Evolutionary conservation across 1,140 invertebrate species (phyloP), one percentile per base, ranked within the genome.

Genomic region (Portunus trituberculatus): DNA sequence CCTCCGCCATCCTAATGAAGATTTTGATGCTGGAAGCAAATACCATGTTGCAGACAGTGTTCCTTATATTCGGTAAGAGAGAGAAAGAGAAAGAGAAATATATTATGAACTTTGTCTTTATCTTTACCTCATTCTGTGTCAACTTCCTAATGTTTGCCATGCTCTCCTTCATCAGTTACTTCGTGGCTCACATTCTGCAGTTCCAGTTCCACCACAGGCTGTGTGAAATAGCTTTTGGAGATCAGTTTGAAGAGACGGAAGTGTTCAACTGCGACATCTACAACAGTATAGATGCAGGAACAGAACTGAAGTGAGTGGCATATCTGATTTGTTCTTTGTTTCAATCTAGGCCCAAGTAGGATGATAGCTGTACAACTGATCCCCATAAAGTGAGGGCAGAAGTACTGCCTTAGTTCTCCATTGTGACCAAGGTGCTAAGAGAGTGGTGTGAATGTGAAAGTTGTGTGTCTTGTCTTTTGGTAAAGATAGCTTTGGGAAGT

Each of bases 201-300:
- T 99, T 99, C 97, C 99, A 99, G 97, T 98, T 99, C 20, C 98
- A 99, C 97, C 97, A 98, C 52, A 97, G 98, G 4, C 97, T 99
- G 86, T 99, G 99, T 96, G 97, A 97, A 83, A 98, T 98, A 0
- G 98, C 98, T 0, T 98, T 98, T 0, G n/a, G 14, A 12, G 25
- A 32, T 7, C 10, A 87, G 8, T 29, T 76, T 52, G 29, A 93
- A 8, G 29, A 59, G 0, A 31, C 6, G 0, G 25, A 39, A 16
- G 45, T 95, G 25, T 95, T 82, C 28, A 87, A 95, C 32, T 96
- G 96, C 29, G 67, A 92, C 92, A 93, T 96, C 25, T 96, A 95
- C 39, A 67, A 52, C 45, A 84, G 32, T 32, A 92, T 12, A 0
- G 89, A 84, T 0, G 91, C 96, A 29, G 96, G 96, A 0, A 0